These are phyloP conservation scores for Terebella lapidaria DNA, from an alignment of 2,888 invertebrate genomes.

Conservation along the genomic window DNA sequence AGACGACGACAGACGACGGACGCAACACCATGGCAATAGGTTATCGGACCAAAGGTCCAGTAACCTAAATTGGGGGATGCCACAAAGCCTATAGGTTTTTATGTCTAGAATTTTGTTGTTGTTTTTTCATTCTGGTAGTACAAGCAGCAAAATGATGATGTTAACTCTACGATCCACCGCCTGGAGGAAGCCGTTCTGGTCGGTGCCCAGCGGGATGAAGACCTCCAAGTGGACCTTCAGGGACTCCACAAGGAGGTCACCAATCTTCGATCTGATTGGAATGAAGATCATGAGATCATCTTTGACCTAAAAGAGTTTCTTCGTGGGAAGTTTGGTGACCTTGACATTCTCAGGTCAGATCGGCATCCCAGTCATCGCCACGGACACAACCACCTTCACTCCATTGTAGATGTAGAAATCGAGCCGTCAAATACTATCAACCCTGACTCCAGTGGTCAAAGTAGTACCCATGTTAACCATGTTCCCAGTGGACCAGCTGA, in stretches of 20 bases:
- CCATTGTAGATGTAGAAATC: too few relatives aligned
- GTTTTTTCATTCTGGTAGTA: too few relatives aligned
- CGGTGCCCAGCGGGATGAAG: background rate
- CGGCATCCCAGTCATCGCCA: background rate
- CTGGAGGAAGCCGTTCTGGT: background rate
- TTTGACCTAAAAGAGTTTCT: background rate
- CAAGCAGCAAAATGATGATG: background rate
- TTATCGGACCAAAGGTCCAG: too few relatives aligned
- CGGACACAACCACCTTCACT: background rate
- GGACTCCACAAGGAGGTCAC: background rate
- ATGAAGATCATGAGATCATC: background rate
- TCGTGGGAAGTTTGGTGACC: background rate
- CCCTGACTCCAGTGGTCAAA: background rate
- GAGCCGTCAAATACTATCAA: background rate
- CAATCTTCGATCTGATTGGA: background rate
- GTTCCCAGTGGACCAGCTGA: too few relatives aligned
- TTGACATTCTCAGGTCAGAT: background rate
- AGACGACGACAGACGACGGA: too few relatives aligned
- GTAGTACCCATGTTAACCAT: too few relatives aligned
- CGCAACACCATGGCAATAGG: too few relatives aligned
- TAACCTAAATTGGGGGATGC: too few relatives aligned
- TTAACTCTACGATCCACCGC: background rate
- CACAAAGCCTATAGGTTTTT: too few relatives aligned
- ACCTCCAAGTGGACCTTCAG: background rate
- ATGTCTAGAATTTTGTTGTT: too few relatives aligned